Percentiles rank a stretch among this genome's conserved stretches.
phyloP scores from a whole-genome alignment of 2,113 vertebrate species.

The Eupsittula cactorum region DNA sequence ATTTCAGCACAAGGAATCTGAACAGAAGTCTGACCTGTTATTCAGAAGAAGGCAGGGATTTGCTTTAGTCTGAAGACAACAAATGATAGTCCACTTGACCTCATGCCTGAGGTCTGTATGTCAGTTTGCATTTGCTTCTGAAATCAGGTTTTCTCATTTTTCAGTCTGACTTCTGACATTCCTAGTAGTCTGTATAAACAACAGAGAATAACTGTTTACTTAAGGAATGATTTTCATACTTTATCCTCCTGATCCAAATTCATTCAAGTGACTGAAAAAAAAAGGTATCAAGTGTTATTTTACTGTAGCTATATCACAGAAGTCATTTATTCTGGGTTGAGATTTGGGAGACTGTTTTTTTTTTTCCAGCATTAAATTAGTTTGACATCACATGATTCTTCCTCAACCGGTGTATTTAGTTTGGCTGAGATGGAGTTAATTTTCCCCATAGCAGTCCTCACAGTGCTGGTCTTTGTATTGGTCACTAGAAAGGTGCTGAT shows the following conservation, averaged over 20 bases:
- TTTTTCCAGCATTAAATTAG: not conserved
- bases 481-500: not conserved
- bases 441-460: not conserved
- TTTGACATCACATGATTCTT: not conserved
- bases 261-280: not conserved
- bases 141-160: conserved; percentile 3
- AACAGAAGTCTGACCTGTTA: not conserved
- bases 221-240: not conserved
- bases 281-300: not conserved
- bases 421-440: not conserved
- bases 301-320: not conserved
- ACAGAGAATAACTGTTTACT: not conserved
- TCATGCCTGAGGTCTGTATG: not conserved
- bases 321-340: not conserved
- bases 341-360: not conserved
- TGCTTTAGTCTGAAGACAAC: not conserved
- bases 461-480: not conserved
- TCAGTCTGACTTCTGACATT: not conserved
- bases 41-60: not conserved
- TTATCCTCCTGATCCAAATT: not conserved
- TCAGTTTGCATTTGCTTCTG: conserved; percentile 3
- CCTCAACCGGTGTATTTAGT: not conserved
- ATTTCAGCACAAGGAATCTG: not conserved
- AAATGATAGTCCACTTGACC: not conserved
- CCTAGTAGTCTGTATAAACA: not conserved